Base-by-base conservation (phyloP, 2,113 vertebrate species). In the Hiodon tergisus region DNA sequence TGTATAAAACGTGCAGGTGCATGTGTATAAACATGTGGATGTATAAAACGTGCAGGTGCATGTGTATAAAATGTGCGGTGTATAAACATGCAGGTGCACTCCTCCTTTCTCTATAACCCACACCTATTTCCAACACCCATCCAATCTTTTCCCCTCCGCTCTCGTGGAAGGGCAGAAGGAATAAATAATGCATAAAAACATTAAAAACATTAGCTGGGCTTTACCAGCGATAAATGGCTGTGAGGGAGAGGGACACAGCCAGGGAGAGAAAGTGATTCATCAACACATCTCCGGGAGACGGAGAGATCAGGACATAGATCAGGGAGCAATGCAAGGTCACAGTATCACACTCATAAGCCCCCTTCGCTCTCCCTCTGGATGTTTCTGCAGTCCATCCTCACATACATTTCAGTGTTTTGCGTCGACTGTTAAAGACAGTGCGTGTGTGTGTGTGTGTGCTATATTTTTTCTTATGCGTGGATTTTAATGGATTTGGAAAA, bases 371-470 rank as follows among this genome's bases (percentile, higher is more conserved):
- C 65, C 48, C 11, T 14, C 61, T 54, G 10, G 0, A 47, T 17
- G 46, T 77, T 84, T 80, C 83, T 76, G 69, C 75, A 85, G 67
- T 63, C 71, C 59, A 72, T 77, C 77, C 80, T 79, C 82, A 80
- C 87, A 89, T 88, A 87, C 83, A 87, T 86, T 87, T 88, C 80
- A 90, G 84, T 73, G 62, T 61, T 84, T 85, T 78, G 82, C 81
- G 69, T 67, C 85, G 83, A 87, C 82, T 84, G 84, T 83, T 85
- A 84, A 83, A 85, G 52, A 80, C 73, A 82, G 80, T 31, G 31
- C 31, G 31, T 31, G 31, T 31, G 31, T 31, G 31, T 31, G 31
- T 31, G 31, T 31, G 31, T 31, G 31, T 2, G 31, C 0, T 31
- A 31, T 31, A 0, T 31, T 31, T 31, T 31, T 31, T 31, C 31